These are phyloP conservation scores for Conchocele bisecta DNA, from an alignment of 2,888 invertebrate species.

Conservation along the genomic window DNA sequence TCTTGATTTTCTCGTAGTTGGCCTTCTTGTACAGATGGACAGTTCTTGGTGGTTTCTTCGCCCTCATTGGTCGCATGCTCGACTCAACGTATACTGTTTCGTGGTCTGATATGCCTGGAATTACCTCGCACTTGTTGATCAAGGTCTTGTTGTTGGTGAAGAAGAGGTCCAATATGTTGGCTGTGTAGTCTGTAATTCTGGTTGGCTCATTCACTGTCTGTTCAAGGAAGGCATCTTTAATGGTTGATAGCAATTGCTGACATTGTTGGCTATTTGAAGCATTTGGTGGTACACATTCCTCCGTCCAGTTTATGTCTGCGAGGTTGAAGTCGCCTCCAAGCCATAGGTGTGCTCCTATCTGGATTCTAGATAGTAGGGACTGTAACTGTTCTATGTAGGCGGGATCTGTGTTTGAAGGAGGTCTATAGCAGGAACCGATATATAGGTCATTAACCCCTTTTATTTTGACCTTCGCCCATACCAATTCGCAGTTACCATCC, in stretches of 20 bases:
- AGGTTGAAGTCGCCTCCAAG: conserved; percentile 32
- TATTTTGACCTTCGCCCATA: conserved; percentile 10
- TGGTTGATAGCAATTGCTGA: conserved; percentile 14
- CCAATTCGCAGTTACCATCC: no score
- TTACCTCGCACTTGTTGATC: conserved; percentile 17
- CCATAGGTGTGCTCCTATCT: conserved; percentile 21
- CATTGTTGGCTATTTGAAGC: conserved; percentile 6
- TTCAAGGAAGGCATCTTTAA: conserved; percentile 18
- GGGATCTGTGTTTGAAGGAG: conserved; percentile 2
- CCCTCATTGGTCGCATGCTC: conserved; percentile 8
- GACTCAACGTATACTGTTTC: conserved; percentile 32
- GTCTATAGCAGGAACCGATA: conserved; percentile 14
- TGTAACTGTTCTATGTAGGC: no score
- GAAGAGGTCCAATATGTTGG: conserved; percentile 24
- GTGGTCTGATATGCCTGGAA: conserved; percentile 27
- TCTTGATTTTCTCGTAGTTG: conserved; percentile 6
- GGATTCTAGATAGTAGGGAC: conserved; percentile 32
- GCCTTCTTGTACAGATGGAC: conserved; percentile 20
- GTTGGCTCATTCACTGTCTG: conserved; percentile 23
- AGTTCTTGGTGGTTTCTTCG: not conserved
- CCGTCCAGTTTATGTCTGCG: conserved; percentile 30
- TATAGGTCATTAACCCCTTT: conserved; percentile 4
- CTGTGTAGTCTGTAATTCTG: conserved; percentile 18
- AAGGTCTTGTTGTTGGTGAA: conserved; percentile 24
- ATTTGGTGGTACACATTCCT: not conserved